A percentile compares a stretch with the other conserved stretches of the same genome.
Conservation (phyloP, 2,113 vertebrate species). For the Tiliqua scincoides region DNA sequence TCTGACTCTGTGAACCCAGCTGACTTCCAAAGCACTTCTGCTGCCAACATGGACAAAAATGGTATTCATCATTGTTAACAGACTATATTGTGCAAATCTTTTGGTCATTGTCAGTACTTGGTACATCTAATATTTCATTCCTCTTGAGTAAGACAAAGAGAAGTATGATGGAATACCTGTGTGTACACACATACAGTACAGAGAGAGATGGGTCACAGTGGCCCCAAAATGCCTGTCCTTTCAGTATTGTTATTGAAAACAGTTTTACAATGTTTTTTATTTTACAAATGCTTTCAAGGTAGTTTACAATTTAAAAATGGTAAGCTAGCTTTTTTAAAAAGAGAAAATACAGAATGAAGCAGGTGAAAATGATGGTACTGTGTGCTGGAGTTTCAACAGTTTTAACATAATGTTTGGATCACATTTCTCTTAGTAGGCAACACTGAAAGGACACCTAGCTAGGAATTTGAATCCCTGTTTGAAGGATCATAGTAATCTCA, state of each 20-base stretch:
- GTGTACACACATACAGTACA: background rate
- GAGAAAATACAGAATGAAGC: too few relatives aligned
- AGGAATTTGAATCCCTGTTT: background rate
- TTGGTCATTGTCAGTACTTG: background rate
- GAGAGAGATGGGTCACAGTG: background rate
- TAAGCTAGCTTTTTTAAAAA: too few relatives aligned
- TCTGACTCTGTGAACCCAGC: conserved; percentile 64
- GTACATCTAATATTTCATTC: background rate
- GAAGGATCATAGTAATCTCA: background rate
- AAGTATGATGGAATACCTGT: too few relatives aligned
- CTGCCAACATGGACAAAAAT: conserved; percentile 77
- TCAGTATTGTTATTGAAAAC: background rate
- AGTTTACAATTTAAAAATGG: too few relatives aligned
- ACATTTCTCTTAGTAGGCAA: background rate
- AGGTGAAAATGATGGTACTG: too few relatives aligned
- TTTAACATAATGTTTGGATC: background rate
- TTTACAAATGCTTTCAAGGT: too few relatives aligned
- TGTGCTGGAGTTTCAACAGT: background rate
- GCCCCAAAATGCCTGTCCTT: background rate
- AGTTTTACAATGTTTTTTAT: too few relatives aligned
- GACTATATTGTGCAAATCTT: background rate
- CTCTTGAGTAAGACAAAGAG: background rate
- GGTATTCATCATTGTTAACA: conserved; percentile 63
- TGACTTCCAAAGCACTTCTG: conserved; percentile 67
- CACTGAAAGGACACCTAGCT: background rate